Conservation (phyloP, 2,888 invertebrate genomes). For the Melieria picta region DNA sequence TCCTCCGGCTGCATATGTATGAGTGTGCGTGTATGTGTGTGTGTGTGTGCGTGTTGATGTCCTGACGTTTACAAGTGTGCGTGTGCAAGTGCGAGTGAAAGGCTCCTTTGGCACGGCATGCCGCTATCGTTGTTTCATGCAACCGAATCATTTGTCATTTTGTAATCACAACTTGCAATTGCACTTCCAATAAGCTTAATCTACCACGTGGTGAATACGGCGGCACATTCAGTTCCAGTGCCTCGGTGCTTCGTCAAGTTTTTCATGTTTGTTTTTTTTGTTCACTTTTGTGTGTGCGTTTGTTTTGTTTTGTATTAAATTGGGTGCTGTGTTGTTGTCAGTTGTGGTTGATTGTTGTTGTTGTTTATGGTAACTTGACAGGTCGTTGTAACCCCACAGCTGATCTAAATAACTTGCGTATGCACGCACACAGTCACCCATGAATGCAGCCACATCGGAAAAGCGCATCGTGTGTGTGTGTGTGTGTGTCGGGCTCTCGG, state of each 20-base stretch:
- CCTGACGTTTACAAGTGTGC: constrained; percentile 5
- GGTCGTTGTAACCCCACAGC: constrained; percentile 51
- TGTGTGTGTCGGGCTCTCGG: too few species aligned
- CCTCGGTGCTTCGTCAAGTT: constrained; percentile 33
- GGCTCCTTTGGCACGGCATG: not conserved
- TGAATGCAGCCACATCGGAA: constrained; percentile 7
- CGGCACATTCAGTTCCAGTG: not conserved
- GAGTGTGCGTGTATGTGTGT: constrained; percentile 33
- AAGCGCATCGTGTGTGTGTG: too few species aligned
- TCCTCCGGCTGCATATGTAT: constrained; percentile 36
- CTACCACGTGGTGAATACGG: not conserved
- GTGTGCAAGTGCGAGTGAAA: constrained; percentile 20
- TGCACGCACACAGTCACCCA: constrained; percentile 22
- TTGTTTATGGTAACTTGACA: constrained; percentile 41
- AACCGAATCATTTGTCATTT: not conserved
- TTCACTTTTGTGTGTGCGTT: not conserved
- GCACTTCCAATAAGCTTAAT: constrained; percentile 1
- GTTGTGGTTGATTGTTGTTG: constrained; percentile 20
- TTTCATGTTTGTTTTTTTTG: constrained; percentile 3
- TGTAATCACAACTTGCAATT: not conserved
- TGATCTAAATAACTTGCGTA: constrained; percentile 43
- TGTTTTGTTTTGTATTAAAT: constrained; percentile 1
- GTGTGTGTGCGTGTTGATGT: constrained; percentile 41
- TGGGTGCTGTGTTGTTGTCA: not conserved
- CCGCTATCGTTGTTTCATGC: too few species aligned